phyloP scores from a whole-genome alignment of 1,140 invertebrate species.

The Drosophila arizonae region DNA sequence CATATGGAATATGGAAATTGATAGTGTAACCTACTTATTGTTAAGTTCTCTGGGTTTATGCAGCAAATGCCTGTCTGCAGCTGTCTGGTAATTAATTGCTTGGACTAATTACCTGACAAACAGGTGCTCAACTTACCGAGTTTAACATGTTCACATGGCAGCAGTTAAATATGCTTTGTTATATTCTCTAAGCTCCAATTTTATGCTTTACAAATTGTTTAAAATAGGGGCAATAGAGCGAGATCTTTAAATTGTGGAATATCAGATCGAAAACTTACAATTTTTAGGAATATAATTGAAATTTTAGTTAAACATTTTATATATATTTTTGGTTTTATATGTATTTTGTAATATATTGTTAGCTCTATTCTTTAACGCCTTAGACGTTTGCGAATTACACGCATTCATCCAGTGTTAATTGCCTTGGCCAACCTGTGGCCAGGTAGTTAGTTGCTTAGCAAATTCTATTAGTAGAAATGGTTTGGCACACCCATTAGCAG shows the following conservation, averaged over 20 bases:
- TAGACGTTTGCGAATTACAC: not conserved
- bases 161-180: not conserved
- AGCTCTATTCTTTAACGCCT: not conserved
- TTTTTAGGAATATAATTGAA: too few species aligned
- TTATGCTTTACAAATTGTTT: too few species aligned
- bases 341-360: not conserved
- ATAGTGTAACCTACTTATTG: slow-evolving; percentile 43
- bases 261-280: too few species aligned
- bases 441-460: slow-evolving; percentile 10
- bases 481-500: slow-evolving; percentile 14
- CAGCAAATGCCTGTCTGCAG: slow-evolving; percentile 53
- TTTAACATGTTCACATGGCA: slow-evolving; percentile 11
- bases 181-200: not conserved
- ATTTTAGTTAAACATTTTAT: too few species aligned
- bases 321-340: too few species aligned
- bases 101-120: slow-evolving; percentile 43
- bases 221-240: too few species aligned
- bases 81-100: slow-evolving; percentile 36
- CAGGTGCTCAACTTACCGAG: slow-evolving; percentile 13
- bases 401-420: not conserved
- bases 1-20: slow-evolving; percentile 69
- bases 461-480: slow-evolving; percentile 1
- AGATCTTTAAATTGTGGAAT: too few species aligned
- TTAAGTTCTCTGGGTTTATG: slow-evolving; percentile 36
- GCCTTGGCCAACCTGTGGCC: slow-evolving; percentile 7